A percentile compares a stretch with the other conserved stretches of the same genome.
phyloP scores from a whole-genome alignment of 2,797 vertebrate genomes.

The Glossophaga mutica region DNA sequence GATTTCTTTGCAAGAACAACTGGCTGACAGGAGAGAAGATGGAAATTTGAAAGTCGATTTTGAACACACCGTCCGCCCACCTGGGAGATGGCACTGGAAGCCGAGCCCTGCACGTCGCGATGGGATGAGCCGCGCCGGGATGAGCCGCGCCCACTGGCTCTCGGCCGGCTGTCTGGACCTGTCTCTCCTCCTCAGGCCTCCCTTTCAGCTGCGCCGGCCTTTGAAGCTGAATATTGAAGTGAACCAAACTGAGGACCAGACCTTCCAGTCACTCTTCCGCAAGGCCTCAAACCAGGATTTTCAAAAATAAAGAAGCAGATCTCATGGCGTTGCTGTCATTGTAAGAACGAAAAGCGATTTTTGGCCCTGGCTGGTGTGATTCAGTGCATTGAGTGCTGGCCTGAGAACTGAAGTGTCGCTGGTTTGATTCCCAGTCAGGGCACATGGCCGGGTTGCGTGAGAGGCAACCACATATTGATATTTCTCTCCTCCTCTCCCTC shows the following conservation, averaged over 20 bases:
- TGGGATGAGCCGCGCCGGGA: constrained; percentile 48
- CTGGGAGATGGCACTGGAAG: constrained; percentile 56
- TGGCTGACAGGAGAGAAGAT: constrained; percentile 63
- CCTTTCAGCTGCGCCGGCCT: constrained; percentile 23
- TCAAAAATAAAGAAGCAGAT: constrained; percentile 48
- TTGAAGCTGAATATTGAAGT: constrained; percentile 38
- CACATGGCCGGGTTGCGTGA: too few species aligned
- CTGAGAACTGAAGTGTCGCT: too few species aligned
- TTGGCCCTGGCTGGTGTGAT: neutral
- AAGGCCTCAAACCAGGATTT: constrained; percentile 15
- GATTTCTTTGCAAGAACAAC: constrained; percentile 60
- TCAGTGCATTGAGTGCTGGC: too few species aligned
- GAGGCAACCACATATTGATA: too few species aligned
- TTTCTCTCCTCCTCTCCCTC: too few species aligned
- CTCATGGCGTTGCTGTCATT: neutral
- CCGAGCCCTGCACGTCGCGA: constrained; percentile 25
- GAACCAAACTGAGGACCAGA: constrained; percentile 26
- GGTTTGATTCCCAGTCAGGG: too few species aligned
- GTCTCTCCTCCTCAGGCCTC: neutral
- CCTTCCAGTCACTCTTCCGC: neutral
- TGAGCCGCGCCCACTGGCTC: constrained; percentile 22
- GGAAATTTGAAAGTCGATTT: constrained; percentile 60
- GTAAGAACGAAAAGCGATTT: neutral
- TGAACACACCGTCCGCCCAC: constrained; percentile 58
- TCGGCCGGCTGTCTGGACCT: neutral